These are phyloP conservation scores for Sphecodes monilicornis DNA, from an alignment of 2,888 invertebrate species.

Conservation along the genomic window DNA sequence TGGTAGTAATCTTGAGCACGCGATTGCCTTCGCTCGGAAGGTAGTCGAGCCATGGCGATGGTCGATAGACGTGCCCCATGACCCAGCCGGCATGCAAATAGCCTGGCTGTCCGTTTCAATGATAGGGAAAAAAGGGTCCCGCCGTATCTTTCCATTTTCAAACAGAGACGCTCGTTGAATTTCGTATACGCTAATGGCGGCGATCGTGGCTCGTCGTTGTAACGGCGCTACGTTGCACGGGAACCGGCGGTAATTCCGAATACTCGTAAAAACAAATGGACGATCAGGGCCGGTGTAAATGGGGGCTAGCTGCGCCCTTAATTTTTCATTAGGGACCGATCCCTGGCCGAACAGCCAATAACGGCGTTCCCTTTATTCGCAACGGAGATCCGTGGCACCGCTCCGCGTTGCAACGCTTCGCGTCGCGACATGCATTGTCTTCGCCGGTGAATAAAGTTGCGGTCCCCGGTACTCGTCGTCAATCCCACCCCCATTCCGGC, in stretches of 20 bases:
- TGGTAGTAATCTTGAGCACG: not conserved
- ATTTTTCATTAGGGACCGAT: slow-evolving; percentile 60
- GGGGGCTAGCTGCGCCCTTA: slow-evolving; percentile 42
- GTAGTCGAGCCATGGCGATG: not conserved
- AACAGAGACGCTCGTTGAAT: slow-evolving; percentile 23
- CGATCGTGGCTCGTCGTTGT: slow-evolving; percentile 23
- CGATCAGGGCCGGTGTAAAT: slow-evolving; percentile 47
- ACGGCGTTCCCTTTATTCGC: slow-evolving; percentile 31
- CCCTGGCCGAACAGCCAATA: slow-evolving; percentile 37
- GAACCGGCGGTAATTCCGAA: slow-evolving; percentile 36
- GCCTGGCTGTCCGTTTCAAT: not conserved
- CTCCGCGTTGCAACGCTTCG: not conserved
- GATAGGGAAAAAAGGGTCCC: not conserved
- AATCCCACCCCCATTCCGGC: slow-evolving; percentile 39
- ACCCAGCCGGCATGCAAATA: slow-evolving; percentile 18
- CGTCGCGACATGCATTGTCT: slow-evolving; percentile 30
- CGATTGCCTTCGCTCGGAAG: slow-evolving; percentile 1
- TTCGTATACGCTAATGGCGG: slow-evolving; percentile 50
- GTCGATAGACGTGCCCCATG: not conserved
- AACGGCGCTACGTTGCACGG: slow-evolving; percentile 6
- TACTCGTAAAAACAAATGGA: slow-evolving; percentile 53
- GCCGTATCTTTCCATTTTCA: slow-evolving; percentile 16
- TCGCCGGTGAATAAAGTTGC: slow-evolving; percentile 47
- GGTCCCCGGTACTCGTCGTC: slow-evolving; percentile 30
- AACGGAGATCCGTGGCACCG: slow-evolving; percentile 19